phyloP scores from a whole-genome alignment of 2,888 invertebrate genomes.

The Epiblema foenella region DNA sequence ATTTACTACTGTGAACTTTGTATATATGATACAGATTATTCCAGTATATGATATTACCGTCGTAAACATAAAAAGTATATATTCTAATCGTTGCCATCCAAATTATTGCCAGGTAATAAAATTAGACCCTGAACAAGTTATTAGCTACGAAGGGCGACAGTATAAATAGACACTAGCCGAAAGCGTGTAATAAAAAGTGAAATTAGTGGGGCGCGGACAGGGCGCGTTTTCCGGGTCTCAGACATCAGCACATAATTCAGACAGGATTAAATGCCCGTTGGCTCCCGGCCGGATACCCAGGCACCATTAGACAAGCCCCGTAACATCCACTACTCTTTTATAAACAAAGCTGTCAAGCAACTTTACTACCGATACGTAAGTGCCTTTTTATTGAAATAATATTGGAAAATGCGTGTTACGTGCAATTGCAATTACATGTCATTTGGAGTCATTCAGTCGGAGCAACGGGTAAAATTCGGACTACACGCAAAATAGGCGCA shows the following conservation, averaged over 20 bases:
- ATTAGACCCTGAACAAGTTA: conserved; percentile 25
- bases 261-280: conserved; percentile 81
- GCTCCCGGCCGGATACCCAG: conserved; percentile 73
- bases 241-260: conserved; percentile 81
- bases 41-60: not conserved
- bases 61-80: conserved; percentile 8
- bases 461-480: too few species aligned
- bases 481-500: too few species aligned
- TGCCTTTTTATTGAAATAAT: too few species aligned
- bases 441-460: too few species aligned
- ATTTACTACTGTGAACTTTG: not conserved
- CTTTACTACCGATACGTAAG: conserved; percentile 26
- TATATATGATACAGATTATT: conserved; percentile 17
- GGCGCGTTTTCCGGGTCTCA: conserved; percentile 74
- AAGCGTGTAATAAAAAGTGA: conserved; percentile 70
- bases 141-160: conserved; percentile 29
- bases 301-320: conserved; percentile 73
- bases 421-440: too few species aligned
- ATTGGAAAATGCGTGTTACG: too few species aligned
- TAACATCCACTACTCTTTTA: conserved; percentile 62
- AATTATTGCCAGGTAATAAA: conserved; percentile 30
- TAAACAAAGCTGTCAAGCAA: conserved; percentile 55
- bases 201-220: conserved; percentile 73
- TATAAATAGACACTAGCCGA: conserved; percentile 51
- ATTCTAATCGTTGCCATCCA: conserved; percentile 6